Conservation (phyloP, 2,888 invertebrate genomes). For the Cryptus armator region DNA sequence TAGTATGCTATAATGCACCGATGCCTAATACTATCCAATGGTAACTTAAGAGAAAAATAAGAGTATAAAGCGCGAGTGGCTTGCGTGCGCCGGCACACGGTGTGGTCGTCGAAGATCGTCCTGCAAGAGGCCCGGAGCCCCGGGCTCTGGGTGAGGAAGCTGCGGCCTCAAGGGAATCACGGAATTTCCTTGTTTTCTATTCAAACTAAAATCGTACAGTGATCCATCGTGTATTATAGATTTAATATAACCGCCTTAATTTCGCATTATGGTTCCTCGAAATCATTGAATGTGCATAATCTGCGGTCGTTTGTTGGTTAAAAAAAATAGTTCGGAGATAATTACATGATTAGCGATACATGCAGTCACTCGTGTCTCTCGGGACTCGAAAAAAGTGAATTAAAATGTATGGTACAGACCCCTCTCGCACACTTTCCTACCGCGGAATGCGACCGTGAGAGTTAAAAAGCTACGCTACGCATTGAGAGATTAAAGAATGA, state of each 20-base stretch:
- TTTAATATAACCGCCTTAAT: too few relatives aligned
- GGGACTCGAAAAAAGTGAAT: slow-evolving; percentile 42
- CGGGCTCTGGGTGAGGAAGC: slow-evolving; percentile 68
- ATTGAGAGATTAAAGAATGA: slow-evolving; percentile 20
- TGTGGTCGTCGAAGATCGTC: slow-evolving; percentile 56
- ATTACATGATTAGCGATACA: not conserved
- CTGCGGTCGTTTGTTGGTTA: not conserved
- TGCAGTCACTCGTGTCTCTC: not conserved
- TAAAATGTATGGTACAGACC: slow-evolving; percentile 47
- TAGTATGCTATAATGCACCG: not conserved
- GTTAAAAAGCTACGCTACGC: slow-evolving; percentile 8
- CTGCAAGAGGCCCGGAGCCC: slow-evolving; percentile 55
- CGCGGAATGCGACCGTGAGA: slow-evolving; percentile 62
- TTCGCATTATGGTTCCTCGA: too few relatives aligned
- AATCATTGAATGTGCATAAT: not conserved
- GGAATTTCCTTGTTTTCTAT: slow-evolving; percentile 10
- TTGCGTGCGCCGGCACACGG: slow-evolving; percentile 59
- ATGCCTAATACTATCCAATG: slow-evolving; percentile 43
- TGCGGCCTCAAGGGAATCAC: slow-evolving; percentile 44
- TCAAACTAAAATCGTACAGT: not conserved
- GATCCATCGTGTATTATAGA: not conserved
- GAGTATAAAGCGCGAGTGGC: slow-evolving; percentile 59
- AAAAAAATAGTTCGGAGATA: not conserved
- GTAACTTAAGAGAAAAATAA: slow-evolving; percentile 10
- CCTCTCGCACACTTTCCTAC: slow-evolving; percentile 62